Evolutionary conservation across 2,888 invertebrate genomes (phyloP).

Genomic region (Heteromyza rotundicornis): DNA sequence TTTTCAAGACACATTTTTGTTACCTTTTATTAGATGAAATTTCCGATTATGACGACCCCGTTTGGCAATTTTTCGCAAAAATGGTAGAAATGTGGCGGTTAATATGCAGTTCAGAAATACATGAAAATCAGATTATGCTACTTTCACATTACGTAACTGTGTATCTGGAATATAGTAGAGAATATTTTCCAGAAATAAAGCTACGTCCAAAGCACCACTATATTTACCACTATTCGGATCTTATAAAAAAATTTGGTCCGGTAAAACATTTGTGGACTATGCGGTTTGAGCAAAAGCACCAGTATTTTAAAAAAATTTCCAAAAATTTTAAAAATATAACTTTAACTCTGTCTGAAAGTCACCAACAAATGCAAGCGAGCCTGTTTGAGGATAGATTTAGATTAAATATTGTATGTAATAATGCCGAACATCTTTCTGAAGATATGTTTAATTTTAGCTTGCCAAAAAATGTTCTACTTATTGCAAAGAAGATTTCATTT

Average conservation of each 20-base stretch:
- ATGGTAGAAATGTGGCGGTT: slow-evolving; percentile 27
- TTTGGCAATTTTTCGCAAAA: slow-evolving; percentile 23
- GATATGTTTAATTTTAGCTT: slow-evolving; percentile 16
- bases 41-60: slow-evolving; percentile 21
- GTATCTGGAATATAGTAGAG: slow-evolving; percentile 19
- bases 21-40: slow-evolving; percentile 16
- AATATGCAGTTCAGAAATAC: slow-evolving; percentile 24
- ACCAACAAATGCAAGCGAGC: slow-evolving; percentile 10
- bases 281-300: slow-evolving; percentile 17
- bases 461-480: slow-evolving; percentile 5
- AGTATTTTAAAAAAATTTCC: slow-evolving; percentile 12
- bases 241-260: slow-evolving; percentile 21
- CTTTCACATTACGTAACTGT: slow-evolving; percentile 24
- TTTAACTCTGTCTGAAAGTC: slow-evolving; percentile 14
- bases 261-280: slow-evolving; percentile 13
- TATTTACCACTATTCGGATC: slow-evolving; percentile 18
- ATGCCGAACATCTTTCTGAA: slow-evolving; percentile 2
- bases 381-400: slow-evolving; percentile 5
- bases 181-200: slow-evolving; percentile 7
- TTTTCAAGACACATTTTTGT: too few relatives aligned
- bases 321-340: slow-evolving; percentile 17
- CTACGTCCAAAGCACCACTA: slow-evolving; percentile 25
- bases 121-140: slow-evolving; percentile 19
- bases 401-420: slow-evolving; percentile 9
- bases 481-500: slow-evolving; percentile 12